These are phyloP conservation scores for Sarcophaga rosellei DNA, from an alignment of 2,888 invertebrate genomes.

Conservation along the genomic window DNA sequence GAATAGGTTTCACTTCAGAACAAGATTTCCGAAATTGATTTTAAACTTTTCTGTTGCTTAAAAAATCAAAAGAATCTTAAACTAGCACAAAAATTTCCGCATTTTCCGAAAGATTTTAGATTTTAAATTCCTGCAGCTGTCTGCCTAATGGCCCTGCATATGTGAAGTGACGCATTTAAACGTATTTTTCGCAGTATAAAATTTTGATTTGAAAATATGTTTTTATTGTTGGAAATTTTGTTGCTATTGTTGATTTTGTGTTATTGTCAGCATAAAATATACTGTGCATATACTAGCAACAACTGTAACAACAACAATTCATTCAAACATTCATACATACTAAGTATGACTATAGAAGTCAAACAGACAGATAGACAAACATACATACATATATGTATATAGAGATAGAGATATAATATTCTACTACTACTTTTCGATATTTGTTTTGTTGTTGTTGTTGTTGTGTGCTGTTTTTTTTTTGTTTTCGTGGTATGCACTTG, in stretches of 20 bases:
- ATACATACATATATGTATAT: not conserved
- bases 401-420: constrained; percentile 35
- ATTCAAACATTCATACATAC: constrained; percentile 40
- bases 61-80: too few relatives aligned
- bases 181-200: not conserved
- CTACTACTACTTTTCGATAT: constrained; percentile 63
- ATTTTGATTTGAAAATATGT: constrained; percentile 35
- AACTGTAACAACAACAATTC: constrained; percentile 46
- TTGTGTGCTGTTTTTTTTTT: not conserved
- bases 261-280: constrained; percentile 60
- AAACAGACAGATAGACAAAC: not conserved
- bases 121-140: not conserved
- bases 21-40: too few relatives aligned
- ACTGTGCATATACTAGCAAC: constrained; percentile 23
- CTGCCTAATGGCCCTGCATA: not conserved
- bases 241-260: constrained; percentile 49
- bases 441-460: constrained; percentile 38
- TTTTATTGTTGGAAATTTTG: constrained; percentile 66
- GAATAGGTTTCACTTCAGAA: too few relatives aligned
- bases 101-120: too few relatives aligned
- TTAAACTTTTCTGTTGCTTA: too few relatives aligned
- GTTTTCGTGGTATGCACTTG: constrained; percentile 73
- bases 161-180: not conserved
- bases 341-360: not conserved
- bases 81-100: too few relatives aligned